Evolutionary conservation across 2,888 invertebrate species (phyloP).

Genomic region (Caenorhabditis doughertyi): DNA sequence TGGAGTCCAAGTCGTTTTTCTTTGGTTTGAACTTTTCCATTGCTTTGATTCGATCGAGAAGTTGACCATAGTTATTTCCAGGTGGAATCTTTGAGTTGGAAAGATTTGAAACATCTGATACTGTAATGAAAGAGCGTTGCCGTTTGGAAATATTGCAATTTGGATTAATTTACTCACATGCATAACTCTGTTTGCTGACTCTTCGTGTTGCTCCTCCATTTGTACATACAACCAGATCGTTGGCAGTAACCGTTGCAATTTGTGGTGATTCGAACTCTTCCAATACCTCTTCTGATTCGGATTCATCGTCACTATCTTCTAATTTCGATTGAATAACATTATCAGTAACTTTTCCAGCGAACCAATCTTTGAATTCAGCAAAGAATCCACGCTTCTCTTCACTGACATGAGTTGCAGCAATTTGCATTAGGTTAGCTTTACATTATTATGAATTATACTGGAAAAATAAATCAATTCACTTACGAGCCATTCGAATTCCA

Average conservation of each 20-base stretch:
- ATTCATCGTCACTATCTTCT: slow-evolving; percentile 66
- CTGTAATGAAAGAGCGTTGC: background rate
- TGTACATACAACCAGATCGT: slow-evolving; percentile 50
- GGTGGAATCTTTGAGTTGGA: slow-evolving; percentile 24
- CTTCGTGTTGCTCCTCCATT: slow-evolving; percentile 49
- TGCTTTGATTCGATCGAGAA: slow-evolving; percentile 72
- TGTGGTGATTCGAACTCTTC: slow-evolving; percentile 41
- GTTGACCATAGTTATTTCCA: slow-evolving; percentile 51
- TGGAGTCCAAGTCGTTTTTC: slow-evolving; percentile 65
- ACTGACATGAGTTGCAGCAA: slow-evolving; percentile 47
- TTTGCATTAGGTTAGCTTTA: slow-evolving; percentile 49
- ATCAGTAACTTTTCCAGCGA: slow-evolving; percentile 72
- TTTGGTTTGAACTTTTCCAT: slow-evolving; percentile 67
- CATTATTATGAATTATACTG: background rate
- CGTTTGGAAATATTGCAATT: background rate
- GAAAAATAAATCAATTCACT: background rate
- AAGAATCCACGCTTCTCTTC: slow-evolving; percentile 64
- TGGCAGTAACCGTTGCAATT: slow-evolving; percentile 43
- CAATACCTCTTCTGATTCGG: slow-evolving; percentile 56
- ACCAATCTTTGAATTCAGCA: slow-evolving; percentile 69
- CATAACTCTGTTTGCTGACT: slow-evolving; percentile 55
- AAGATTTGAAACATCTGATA: slow-evolving; percentile 34
- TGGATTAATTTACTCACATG: slow-evolving; percentile 33
- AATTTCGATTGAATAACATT: slow-evolving; percentile 70
- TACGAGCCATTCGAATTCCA: slow-evolving; percentile 77